phyloP scores from a whole-genome alignment of 53 echinoderm and acorn worm species.

The Patiria pectinifera region DNA sequence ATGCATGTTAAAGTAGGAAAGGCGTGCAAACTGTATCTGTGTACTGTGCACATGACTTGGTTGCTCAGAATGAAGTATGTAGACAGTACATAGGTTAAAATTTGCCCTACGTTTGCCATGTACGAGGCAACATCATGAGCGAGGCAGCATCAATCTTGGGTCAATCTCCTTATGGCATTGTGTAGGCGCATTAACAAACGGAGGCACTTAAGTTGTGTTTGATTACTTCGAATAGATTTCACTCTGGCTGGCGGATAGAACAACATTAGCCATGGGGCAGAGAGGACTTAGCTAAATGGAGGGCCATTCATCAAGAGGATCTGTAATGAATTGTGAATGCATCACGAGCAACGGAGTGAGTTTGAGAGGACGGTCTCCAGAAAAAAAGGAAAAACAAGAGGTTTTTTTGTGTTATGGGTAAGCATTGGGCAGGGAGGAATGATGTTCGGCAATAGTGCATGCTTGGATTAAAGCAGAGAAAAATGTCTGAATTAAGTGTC shows the following conservation, averaged over 20 bases:
- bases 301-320: slow-evolving; percentile 45
- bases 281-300: slow-evolving; percentile 41
- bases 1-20: neutral
- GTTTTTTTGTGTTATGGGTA: neutral
- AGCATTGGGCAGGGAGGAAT: neutral
- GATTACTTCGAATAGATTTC: slow-evolving; percentile 50
- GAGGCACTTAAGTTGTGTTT: slow-evolving; percentile 45
- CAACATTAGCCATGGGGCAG: slow-evolving; percentile 14
- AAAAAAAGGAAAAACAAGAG: slow-evolving; percentile 10
- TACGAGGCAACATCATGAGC: neutral
- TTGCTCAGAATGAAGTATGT: neutral
- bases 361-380: neutral
- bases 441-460: neutral
- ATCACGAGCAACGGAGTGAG: slow-evolving; percentile 18
- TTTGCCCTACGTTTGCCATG: neutral
- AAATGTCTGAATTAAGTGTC: neutral
- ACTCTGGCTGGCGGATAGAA: slow-evolving; percentile 6
- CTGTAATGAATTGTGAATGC: slow-evolving; percentile 51
- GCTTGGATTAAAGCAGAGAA: neutral
- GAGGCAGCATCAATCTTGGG: slow-evolving; percentile 3
- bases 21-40: neutral
- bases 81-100: neutral
- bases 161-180: neutral
- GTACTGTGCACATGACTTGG: neutral
- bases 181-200: slow-evolving; percentile 8